Evolutionary conservation across 1,140 invertebrate species (phyloP), one percentile per base, ranked within the genome.

Genomic region (Cydia fagiglandana): DNA sequence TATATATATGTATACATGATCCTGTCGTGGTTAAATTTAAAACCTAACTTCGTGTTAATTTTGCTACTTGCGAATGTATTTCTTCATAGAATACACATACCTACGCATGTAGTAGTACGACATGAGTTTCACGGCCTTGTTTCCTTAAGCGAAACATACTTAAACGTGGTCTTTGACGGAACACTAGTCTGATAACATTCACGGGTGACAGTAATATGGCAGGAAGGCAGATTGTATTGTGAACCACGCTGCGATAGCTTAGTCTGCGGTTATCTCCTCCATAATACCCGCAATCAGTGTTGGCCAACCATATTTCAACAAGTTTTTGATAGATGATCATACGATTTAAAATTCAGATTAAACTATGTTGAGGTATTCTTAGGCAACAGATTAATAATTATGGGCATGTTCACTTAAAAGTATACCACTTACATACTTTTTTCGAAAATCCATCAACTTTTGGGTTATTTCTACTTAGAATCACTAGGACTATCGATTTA

Each of bases 171-270:
- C 66, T 70, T 70, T 17, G 17, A 70, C 2, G 34, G 34, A 70
- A 17, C 30, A 70, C 34, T 45, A 9, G 9, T 38, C n/a, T 45
- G 66, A 70, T 70, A 70, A 38, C 66, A 70, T 70, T 38, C 17
- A 70, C 34, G n/a, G 30, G 66, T 70, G 66, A 70, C 66, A 70
- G 66, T 70, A 38, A 70, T 70, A 30, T 70, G 66, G 34, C 66
- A 41, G 66, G 38, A 45, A 45, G 2, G 34, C 34, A 70, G 66
- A 70, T 70, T 70, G 34, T 17, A 70, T 70, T 70, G 66, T 70
- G 66, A 70, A 13, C 34, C 34, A 17, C 34, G 30, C 17, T 20
- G 34, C 30, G 66, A 38, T 38, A 70, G 17, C 15, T 70, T 10
- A 41, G n/a, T 70, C 38, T 34, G 56, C 20, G 7, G 7, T 24